Conservation (phyloP, 2,113 vertebrate species). For the Acrocephalus arundinaceus region DNA sequence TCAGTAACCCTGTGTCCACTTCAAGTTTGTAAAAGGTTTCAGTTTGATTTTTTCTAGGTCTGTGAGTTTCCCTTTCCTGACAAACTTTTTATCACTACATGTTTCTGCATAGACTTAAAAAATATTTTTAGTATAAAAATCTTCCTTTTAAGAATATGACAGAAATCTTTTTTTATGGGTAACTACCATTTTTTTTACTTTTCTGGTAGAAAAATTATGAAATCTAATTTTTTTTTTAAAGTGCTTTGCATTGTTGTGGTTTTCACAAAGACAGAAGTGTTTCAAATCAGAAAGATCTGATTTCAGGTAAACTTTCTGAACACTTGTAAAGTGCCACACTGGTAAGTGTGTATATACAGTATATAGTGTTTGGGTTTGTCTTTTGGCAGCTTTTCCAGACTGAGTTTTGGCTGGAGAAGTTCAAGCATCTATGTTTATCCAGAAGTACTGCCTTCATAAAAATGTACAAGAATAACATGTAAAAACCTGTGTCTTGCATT, state of each 20-base stretch:
- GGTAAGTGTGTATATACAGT: neutral
- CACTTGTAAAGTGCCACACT: neutral
- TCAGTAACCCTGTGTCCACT: neutral
- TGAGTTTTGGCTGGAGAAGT: neutral
- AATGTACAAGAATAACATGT: fast-evolving
- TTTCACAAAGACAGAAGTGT: neutral
- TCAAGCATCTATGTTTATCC: neutral
- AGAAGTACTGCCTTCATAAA: neutral
- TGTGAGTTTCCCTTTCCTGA: neutral
- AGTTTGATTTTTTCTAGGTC: neutral
- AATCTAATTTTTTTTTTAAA: neutral
- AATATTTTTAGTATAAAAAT: neutral
- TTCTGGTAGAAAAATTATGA: neutral
- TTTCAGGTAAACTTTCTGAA: neutral
- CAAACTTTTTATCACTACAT: neutral
- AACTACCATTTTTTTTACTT: neutral
- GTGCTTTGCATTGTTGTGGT: neutral
- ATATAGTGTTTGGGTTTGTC: neutral
- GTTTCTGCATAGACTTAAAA: neutral
- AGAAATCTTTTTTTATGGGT: neutral
- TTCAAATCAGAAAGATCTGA: neutral
- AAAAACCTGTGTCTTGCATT: neutral
- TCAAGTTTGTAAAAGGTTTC: neutral
- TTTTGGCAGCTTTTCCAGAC: neutral
- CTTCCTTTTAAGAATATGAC: neutral